phyloP scores from a whole-genome alignment of 2,797 vertebrate genomes.

The Sebastes diploproa region DNA sequence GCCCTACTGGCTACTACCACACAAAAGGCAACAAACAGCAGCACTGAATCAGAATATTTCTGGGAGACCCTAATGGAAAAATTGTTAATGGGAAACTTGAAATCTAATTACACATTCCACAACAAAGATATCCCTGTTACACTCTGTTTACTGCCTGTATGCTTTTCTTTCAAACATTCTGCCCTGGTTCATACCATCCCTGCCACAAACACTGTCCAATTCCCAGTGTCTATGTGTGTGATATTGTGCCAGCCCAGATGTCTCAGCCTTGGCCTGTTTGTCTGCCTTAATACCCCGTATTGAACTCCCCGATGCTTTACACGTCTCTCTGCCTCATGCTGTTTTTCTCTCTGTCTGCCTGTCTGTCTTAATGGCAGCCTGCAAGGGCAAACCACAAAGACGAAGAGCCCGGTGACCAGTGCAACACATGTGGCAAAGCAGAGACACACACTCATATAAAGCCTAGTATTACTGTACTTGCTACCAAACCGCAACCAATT shows the following conservation, averaged over 20 bases:
- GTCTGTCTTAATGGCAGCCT: constrained; percentile 37
- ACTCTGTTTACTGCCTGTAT: constrained; percentile 24
- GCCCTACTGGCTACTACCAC: not conserved
- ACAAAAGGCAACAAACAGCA: constrained; percentile 19
- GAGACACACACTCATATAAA: constrained; percentile 44
- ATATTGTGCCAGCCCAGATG: constrained; percentile 54
- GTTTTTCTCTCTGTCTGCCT: constrained; percentile 24
- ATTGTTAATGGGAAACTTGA: constrained; percentile 25
- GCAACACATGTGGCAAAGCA: constrained; percentile 42
- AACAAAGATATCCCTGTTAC: constrained; percentile 30
- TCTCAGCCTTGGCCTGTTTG: constrained; percentile 41
- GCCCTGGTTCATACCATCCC: constrained; percentile 29
- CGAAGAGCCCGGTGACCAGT: constrained; percentile 47
- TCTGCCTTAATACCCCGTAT: constrained; percentile 30
- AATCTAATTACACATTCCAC: constrained; percentile 43
- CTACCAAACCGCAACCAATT: constrained; percentile 45
- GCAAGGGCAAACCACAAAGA: constrained; percentile 44
- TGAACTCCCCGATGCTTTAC: constrained; percentile 25
- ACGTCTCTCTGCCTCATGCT: constrained; percentile 15
- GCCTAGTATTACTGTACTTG: constrained; percentile 34
- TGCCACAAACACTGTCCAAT: constrained; percentile 40
- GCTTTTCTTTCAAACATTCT: constrained; percentile 36
- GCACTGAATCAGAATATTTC: not conserved
- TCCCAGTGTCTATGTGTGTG: constrained; percentile 39
- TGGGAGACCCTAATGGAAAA: constrained; percentile 20